Evolutionary conservation across 2,797 vertebrate species (phyloP).

Genomic region (Falco rusticolus): DNA sequence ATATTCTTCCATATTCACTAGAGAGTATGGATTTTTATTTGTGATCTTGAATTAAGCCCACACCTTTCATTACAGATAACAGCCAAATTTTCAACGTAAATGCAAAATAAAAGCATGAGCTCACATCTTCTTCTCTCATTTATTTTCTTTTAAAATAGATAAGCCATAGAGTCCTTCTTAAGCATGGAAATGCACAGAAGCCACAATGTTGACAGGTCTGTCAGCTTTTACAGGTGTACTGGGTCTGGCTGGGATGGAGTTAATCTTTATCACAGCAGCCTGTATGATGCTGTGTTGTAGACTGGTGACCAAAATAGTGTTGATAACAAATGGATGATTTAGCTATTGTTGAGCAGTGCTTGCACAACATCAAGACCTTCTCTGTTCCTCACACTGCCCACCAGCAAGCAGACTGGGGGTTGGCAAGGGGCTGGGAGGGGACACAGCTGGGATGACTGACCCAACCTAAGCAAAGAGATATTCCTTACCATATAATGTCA

Average conservation of each 20-base stretch:
- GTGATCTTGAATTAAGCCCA: neutral
- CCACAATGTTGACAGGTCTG: neutral
- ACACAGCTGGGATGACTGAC: neutral
- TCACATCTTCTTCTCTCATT: neutral
- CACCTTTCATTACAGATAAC: neutral
- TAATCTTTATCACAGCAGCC: neutral
- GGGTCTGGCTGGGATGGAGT: neutral
- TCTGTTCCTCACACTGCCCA: neutral
- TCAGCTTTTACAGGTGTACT: neutral
- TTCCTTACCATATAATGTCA: neutral
- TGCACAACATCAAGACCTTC: neutral
- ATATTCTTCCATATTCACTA: neutral
- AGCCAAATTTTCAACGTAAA: neutral
- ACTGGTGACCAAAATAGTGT: neutral
- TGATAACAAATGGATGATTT: neutral
- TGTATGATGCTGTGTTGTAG: neutral
- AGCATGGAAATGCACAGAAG: neutral
- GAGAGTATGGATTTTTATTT: neutral
- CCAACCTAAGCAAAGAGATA: neutral
- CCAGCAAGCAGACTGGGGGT: accelerated
- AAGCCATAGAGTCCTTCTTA: neutral
- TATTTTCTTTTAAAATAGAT: neutral
- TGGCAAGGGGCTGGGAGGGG: neutral
- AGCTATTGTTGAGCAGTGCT: neutral
- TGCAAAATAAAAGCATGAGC: neutral